These are phyloP conservation scores for Linyphia triangularis DNA, from an alignment of 2,888 invertebrate species.

Conservation along the genomic window DNA sequence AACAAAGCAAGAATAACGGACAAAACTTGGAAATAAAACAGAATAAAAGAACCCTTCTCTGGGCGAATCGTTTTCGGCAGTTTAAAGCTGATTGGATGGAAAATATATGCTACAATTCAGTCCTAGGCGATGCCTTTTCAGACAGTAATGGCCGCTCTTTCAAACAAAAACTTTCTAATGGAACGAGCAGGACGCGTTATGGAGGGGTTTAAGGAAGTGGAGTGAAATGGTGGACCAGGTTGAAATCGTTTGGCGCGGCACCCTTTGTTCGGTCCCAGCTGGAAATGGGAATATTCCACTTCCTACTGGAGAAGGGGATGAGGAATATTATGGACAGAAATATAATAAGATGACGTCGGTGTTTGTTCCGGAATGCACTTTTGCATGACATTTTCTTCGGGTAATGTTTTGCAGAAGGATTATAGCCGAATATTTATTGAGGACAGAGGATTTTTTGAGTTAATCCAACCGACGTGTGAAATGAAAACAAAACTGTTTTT, in stretches of 20 bases:
- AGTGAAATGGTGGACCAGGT: conserved; percentile 49
- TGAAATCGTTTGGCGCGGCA: conserved; percentile 61
- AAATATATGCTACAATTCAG: conserved; percentile 73
- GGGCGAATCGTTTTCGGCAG: conserved; percentile 66
- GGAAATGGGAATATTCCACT: conserved; percentile 48
- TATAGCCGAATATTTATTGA: neutral
- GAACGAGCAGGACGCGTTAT: conserved; percentile 10
- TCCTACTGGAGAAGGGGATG: conserved; percentile 2
- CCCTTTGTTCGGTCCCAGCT: conserved; percentile 53
- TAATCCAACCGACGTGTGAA: neutral
- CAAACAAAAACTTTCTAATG: conserved; percentile 71
- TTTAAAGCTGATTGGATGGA: conserved; percentile 73
- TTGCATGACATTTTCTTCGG: neutral
- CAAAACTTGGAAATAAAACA: conserved; percentile 36
- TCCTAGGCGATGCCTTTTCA: conserved; percentile 36
- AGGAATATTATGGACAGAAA: conserved; percentile 44
- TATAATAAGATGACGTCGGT: conserved; percentile 15
- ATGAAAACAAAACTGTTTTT: neutral
- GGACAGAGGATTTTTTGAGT: neutral
- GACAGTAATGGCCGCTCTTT: conserved; percentile 70
- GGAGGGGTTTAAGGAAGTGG: neutral
- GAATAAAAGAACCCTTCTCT: conserved; percentile 50
- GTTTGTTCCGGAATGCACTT: neutral
- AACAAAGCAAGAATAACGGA: conserved; percentile 20
- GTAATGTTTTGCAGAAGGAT: neutral